Evolutionary conservation across 2,888 invertebrate genomes (phyloP).

Genomic region (Perizoma flavofasciatum): DNA sequence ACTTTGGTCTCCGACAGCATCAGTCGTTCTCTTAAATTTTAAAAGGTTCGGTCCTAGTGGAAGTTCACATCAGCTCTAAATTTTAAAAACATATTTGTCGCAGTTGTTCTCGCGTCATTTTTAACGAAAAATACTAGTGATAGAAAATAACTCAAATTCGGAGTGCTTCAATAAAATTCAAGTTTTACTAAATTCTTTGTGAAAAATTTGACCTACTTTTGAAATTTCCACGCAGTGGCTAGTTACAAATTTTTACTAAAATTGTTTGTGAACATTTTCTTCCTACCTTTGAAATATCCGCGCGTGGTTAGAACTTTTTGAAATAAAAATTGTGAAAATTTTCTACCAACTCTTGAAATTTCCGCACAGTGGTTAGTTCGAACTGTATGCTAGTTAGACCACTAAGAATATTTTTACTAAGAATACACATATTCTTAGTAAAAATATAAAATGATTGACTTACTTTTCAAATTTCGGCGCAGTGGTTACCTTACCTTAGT

Average conservation of each 20-base stretch:
- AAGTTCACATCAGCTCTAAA: conserved; percentile 62
- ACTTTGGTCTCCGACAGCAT: conserved; percentile 64
- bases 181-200: conserved; percentile 47
- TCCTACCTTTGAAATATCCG: no score
- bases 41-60: conserved; percentile 52
- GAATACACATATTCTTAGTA: no score
- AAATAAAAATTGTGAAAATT: conserved; percentile 41
- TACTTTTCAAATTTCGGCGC: conserved; percentile 53
- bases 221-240: not conserved
- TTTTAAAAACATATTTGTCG: conserved; percentile 52
- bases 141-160: conserved; percentile 39
- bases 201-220: conserved; percentile 66
- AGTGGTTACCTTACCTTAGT: conserved; percentile 36
- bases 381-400: no score
- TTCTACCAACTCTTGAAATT: no score
- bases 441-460: no score
- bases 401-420: no score
- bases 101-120: conserved; percentile 37
- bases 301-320: no score
- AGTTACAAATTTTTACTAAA: no score
- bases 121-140: conserved; percentile 52
- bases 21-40: conserved; percentile 56
- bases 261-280: no score
- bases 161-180: conserved; percentile 51
- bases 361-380: no score